These are phyloP conservation scores for Thymelicus sylvestris DNA, from an alignment of 2,888 invertebrate species.

Conservation along the genomic window DNA sequence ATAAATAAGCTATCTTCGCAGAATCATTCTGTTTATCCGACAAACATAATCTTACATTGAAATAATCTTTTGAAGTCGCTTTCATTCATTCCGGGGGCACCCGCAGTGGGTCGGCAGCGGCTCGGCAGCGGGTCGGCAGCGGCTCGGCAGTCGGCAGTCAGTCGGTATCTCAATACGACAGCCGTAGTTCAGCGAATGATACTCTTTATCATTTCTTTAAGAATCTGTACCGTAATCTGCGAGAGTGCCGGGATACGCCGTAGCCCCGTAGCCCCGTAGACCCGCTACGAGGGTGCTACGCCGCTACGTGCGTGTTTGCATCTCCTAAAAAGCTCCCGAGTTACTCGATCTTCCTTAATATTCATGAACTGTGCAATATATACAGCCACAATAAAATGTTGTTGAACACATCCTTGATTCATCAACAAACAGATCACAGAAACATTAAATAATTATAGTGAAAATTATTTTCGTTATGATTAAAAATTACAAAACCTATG, in stretches of 20 bases:
- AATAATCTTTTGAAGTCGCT: slow-evolving; percentile 13
- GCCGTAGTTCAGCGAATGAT: slow-evolving; percentile 5
- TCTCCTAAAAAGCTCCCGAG: neutral
- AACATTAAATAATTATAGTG: too few relatives aligned
- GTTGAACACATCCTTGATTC: neutral
- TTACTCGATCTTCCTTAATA: neutral
- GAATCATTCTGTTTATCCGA: neutral
- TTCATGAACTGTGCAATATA: neutral
- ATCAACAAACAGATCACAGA: neutral
- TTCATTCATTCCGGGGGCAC: neutral
- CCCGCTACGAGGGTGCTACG: neutral
- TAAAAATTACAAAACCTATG: too few relatives aligned
- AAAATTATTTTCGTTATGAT: too few relatives aligned
- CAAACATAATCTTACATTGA: slow-evolving; percentile 1
- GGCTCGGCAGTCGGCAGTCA: neutral
- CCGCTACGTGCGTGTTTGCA: neutral
- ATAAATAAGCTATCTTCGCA: neutral
- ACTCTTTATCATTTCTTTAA: slow-evolving; percentile 14
- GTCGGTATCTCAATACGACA: slow-evolving; percentile 8
- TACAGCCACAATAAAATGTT: neutral
- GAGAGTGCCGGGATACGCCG: slow-evolving; percentile 11
- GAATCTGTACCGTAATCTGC: slow-evolving; percentile 9
- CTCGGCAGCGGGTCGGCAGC: neutral
- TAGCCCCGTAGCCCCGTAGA: slow-evolving; percentile 6
- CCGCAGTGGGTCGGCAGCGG: too few relatives aligned